Base-by-base conservation (phyloP, 1,140 invertebrate genomes). In the Rhopalosiphum padi region DNA sequence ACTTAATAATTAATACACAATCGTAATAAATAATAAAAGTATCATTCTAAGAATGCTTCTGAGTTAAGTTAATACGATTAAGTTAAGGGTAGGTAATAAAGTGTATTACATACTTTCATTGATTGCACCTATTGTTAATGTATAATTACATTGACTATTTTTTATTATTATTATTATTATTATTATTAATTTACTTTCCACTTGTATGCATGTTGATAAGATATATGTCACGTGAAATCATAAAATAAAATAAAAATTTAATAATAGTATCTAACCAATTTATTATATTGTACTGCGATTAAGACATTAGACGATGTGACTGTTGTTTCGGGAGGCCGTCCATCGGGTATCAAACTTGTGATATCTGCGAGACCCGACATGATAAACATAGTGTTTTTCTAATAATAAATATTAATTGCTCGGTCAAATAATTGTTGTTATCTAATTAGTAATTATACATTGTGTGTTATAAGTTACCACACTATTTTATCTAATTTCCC, bases 391-490 rank as follows among this genome's bases (percentile, higher is more conserved):
- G 85, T 43, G 43, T 46, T 87, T n/a, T 48, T 87, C 85, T 88
- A 35, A 51, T 88, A 88, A 88, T 88, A 51, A 9, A 51, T 88
- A 37, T 53, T 88, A 88, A 90, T 90, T 55, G 51, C 22, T n/a
- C 23, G n/a, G 37, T 55, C 11, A 18, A 90, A 55, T 90, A 23
- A 55, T 37, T 41, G 18, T 37, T 23, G n/a, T 48, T 83, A 68
- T 22, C 25, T 48, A 48, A 46, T 48, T 87, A 25, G 9, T 55
- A 55, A 90, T 90, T 35, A 35, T 48, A 35, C n/a, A 35, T 88
- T 35, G 23, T 55, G 35, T 90, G 21, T 35, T 88, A 35, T 35
- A 51, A 51, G 30, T 88, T 35, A 51, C 37, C 48, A 88, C 35
- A 88, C 18, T 53, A 48, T 35, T 21, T 9, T 23, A 46, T 87